Evolutionary conservation across 1,140 invertebrate species (phyloP), one percentile per base, ranked within the genome.

Genomic region (Aphaenogaster ashmeadi): DNA sequence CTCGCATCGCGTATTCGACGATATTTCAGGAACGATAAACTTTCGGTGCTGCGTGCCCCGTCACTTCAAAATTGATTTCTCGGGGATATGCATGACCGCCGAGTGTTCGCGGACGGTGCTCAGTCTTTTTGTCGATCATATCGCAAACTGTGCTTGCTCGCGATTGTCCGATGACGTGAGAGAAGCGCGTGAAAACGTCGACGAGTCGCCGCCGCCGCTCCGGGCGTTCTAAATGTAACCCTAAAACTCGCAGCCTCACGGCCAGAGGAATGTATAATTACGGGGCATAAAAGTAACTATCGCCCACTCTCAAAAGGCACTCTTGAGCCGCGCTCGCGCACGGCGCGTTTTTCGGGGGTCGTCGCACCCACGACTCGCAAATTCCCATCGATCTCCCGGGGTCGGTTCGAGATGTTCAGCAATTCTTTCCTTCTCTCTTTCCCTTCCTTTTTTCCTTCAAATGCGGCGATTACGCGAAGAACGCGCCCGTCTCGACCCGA

Each of bases 251-350:
- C 74, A 91, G 80, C 83, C 91, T 69, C 78, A 91, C 85, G 86
- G 41, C 80, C 92, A 91, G 44, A 79, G 88, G 92, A 94, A 95
- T 95, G 94, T 95, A 94, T 95, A 95, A 95, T 95, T 95, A 95
- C 93, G 94, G 93, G 89, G 92, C 94, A 95, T 95, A 95, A 95
- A 95, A 95, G 92, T 94, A 95, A 95, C 93, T 92, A 94, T 94
- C 93, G 87, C 89, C 93, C 90, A 93, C 91, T 91, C 89, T 27
- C 21, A 56, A 69, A 74, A 85, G 77, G 87, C 85, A 84, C 60
- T 90, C 58, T 77, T 41, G 44, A 27, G 21, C 44, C 67, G 72
- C 62, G 69, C 44, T 60, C 72, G 50, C 81, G 38, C 64, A 79
- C 58, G 2, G 67, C 50, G 67, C 50, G 87, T 81, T 88, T 89